Evolutionary conservation across 37 sponge, comb jelly and placozoan species (phyloP), one percentile per base, ranked within the genome.

Genomic region (Diacarnus erythraeanus): DNA sequence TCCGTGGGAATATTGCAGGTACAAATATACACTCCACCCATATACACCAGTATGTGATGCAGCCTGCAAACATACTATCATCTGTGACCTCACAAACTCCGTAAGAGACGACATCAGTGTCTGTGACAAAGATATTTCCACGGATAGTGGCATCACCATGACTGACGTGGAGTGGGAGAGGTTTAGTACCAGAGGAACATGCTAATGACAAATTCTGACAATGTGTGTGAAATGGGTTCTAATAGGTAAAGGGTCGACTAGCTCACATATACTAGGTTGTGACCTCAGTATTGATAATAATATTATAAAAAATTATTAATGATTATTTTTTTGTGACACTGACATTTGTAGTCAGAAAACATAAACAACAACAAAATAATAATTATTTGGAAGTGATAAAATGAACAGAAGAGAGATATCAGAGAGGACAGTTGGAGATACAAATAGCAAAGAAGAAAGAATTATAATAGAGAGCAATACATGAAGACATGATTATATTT

Each of bases 31-130:
- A 75, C 72, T 81, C 78, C 83, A 80, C 37, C 34, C 67, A 9
- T 76, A 71, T 26, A 54, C 57, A 57, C 64, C 85, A 2, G 30
- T 35, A 27, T 90, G 91, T 82, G 91, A 82, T 58, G 83, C 78
- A 43, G 15, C 47, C 21, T 90, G 91, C 75, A 85, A 85, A 42
- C 74, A 87, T 1, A 10, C 58, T 18, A 10, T 43, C 38, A 47
- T 90, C 59, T 86, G 83, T 73, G 61, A 29, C 17, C 71, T 90
- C 17, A 69, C 72, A 74, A 77, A 78, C 38, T 58, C 74, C 9
- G 29, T 84, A 20, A 64, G 76, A 47, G 84, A 57, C 42, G 84
- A 83, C 70, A 54, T 34, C 38, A 26, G 42, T 60, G 63, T 72
- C 47, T 89, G 89, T 56, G 77, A 31, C 18, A 70, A 44, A 18